These are phyloP conservation scores for Mythimna vitellina DNA, from an alignment of 2,888 invertebrate genomes.

Conservation along the genomic window DNA sequence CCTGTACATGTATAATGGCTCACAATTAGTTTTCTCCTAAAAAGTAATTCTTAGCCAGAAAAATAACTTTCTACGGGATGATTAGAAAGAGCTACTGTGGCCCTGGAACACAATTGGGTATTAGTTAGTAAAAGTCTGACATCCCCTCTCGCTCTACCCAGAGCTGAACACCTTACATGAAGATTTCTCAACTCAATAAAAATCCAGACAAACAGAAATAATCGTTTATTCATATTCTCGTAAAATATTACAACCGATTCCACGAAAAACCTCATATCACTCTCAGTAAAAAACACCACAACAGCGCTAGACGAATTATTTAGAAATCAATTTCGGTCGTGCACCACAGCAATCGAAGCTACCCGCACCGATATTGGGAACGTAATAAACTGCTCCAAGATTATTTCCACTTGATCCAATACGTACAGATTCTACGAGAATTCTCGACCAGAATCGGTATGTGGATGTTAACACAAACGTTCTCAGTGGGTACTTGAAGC, in stretches of 20 bases:
- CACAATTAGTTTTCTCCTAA: too few relatives aligned
- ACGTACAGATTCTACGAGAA: slow-evolving; percentile 65
- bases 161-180: too few relatives aligned
- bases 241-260: neutral
- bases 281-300: slow-evolving; percentile 37
- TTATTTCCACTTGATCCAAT: slow-evolving; percentile 81
- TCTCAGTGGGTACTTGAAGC: slow-evolving; percentile 32
- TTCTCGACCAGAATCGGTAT: slow-evolving; percentile 48
- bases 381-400: slow-evolving; percentile 81
- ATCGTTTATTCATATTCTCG: neutral
- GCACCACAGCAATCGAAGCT: slow-evolving; percentile 70
- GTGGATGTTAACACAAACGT: slow-evolving; percentile 56
- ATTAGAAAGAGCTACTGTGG: too few relatives aligned
- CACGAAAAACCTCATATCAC: slow-evolving; percentile 3
- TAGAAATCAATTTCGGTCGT: slow-evolving; percentile 77
- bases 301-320: slow-evolving; percentile 70
- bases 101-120: too few relatives aligned
- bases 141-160: too few relatives aligned
- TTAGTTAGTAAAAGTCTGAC: too few relatives aligned
- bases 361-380: slow-evolving; percentile 79
- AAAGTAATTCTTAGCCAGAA: too few relatives aligned
- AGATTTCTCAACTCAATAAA: too few relatives aligned
- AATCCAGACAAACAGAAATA: neutral
- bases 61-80: too few relatives aligned
- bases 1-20: too few relatives aligned